These are phyloP conservation scores for Anaspis maculata DNA, from an alignment of 2,888 invertebrate species.

Conservation along the genomic window DNA sequence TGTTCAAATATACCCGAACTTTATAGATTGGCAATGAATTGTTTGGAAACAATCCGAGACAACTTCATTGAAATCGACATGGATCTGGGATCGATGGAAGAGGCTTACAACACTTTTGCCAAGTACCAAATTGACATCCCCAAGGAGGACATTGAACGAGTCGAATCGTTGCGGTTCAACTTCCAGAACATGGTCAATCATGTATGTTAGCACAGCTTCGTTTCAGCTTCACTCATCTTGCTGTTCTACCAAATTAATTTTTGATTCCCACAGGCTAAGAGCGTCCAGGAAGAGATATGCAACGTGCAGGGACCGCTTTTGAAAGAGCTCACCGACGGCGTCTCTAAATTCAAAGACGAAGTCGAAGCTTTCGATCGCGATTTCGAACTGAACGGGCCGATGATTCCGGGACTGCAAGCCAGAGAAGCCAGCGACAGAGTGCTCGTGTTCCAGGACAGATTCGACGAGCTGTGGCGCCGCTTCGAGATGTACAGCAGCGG, in stretches of 20 bases:
- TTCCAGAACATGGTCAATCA: constrained; percentile 67
- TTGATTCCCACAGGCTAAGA: too few relatives aligned
- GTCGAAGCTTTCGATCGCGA: constrained; percentile 63
- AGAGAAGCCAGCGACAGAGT: constrained; percentile 80
- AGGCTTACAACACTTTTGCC: constrained; percentile 65
- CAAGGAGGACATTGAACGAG: constrained; percentile 70
- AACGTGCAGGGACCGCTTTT: constrained; percentile 70
- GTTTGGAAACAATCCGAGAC: constrained; percentile 65
- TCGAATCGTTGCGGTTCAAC: constrained; percentile 68
- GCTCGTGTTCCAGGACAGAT: constrained; percentile 66
- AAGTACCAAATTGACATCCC: constrained; percentile 60
- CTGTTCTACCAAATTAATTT: not conserved
- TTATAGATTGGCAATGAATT: constrained; percentile 66
- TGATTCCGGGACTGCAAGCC: constrained; percentile 74
- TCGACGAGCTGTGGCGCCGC: constrained; percentile 75
- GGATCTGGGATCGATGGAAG: constrained; percentile 67
- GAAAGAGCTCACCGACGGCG: constrained; percentile 63
- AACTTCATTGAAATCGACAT: constrained; percentile 75
- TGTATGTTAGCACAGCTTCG: too few relatives aligned
- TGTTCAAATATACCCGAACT: constrained; percentile 2
- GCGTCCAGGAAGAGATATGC: constrained; percentile 61
- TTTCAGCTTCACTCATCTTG: not conserved
- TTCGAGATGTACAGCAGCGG: constrained; percentile 72
- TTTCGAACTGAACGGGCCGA: constrained; percentile 72
- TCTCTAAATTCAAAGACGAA: constrained; percentile 55